phyloP scores from a whole-genome alignment of 2,113 vertebrate species.

The Bubo scandiacus region DNA sequence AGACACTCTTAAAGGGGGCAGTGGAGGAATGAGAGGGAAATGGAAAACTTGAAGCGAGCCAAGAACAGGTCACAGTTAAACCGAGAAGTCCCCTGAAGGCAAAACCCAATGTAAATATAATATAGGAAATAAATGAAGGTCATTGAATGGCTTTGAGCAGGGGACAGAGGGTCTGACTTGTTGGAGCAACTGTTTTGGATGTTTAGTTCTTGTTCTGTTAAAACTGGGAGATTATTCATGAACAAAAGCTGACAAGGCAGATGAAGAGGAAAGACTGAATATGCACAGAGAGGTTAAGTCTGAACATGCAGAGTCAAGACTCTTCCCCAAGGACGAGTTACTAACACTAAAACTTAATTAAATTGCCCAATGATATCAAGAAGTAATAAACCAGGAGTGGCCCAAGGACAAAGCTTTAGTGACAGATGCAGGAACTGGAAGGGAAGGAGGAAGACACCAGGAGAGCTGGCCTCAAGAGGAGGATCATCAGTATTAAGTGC shows the following conservation, averaged over 20 bases:
- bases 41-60: not conserved
- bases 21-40: not conserved
- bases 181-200: fast-evolving
- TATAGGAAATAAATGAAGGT: not conserved
- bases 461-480: not conserved
- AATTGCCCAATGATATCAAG: fast-evolving
- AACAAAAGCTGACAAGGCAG: not conserved
- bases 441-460: not conserved
- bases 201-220: not conserved
- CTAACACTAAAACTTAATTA: not conserved
- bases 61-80: not conserved
- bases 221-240: not conserved
- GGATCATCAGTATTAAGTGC: not conserved
- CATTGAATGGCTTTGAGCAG: not conserved
- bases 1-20: not conserved
- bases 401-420: not conserved
- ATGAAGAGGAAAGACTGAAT: not conserved
- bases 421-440: not conserved
- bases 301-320: not conserved
- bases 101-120: not conserved
- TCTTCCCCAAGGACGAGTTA: not conserved
- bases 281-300: fast-evolving
- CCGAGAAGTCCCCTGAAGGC: not conserved
- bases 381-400: not conserved
- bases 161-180: fast-evolving